Conservation (phyloP, 2,888 invertebrate genomes). For the Julus scandinavius region DNA sequence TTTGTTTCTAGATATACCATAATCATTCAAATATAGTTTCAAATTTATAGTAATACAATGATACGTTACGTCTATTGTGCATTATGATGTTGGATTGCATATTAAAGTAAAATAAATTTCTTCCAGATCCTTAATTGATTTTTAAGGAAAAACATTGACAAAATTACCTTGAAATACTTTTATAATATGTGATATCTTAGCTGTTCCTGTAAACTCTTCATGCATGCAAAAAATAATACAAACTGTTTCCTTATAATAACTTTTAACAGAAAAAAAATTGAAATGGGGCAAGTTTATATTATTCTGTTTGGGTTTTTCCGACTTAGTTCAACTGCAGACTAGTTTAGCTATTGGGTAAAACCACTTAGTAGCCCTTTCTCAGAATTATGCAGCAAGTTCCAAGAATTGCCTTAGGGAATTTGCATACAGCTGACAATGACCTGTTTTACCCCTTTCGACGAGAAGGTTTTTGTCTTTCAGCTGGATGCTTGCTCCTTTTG, state of each 20-base stretch:
- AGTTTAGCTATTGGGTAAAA: not conserved
- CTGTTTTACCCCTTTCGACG: not conserved
- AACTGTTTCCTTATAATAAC: not conserved
- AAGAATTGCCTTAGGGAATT: not conserved
- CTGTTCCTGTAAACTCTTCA: not conserved
- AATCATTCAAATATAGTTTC: too few relatives aligned
- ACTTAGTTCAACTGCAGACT: not conserved
- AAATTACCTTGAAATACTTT: not conserved
- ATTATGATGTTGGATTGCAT: too few relatives aligned
- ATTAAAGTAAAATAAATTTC: too few relatives aligned
- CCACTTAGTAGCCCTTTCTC: not conserved
- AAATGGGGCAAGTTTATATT: not conserved
- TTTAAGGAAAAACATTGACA: too few relatives aligned
- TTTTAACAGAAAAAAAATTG: not conserved
- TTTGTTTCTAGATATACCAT: too few relatives aligned
- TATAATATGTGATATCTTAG: not conserved
- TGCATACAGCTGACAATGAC: slow-evolving; percentile 9
- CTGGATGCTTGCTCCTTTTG: not conserved
- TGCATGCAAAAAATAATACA: too few relatives aligned
- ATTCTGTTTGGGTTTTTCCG: not conserved
- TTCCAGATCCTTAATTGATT: too few relatives aligned
- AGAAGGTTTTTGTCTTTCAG: not conserved
- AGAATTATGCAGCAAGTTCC: not conserved
- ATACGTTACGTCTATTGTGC: too few relatives aligned
- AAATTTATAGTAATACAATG: too few relatives aligned